Evolutionary conservation across 2,113 vertebrate species (phyloP).

Genomic region (Ciconia maguari): DNA sequence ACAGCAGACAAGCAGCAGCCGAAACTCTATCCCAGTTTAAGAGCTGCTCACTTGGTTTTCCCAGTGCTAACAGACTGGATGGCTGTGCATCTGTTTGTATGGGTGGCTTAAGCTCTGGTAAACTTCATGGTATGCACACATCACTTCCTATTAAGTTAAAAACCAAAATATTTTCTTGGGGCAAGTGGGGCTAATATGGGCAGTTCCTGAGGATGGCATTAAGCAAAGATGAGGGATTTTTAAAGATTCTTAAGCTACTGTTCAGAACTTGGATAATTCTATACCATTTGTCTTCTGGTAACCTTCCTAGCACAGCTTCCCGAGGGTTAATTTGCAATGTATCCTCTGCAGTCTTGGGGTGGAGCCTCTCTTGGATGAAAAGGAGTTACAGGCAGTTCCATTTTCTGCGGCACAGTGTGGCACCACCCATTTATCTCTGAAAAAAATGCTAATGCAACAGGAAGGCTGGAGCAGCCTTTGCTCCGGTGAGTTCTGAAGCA

Average conservation of each 20-base stretch:
- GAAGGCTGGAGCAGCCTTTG: not conserved
- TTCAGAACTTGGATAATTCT: not conserved
- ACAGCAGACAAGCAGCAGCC: not conserved
- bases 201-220: not conserved
- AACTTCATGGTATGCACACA: not conserved
- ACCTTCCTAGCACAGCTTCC: not conserved
- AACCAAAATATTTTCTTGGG: not conserved
- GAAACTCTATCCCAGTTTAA: not conserved
- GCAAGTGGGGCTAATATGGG: not conserved
- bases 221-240: not conserved
- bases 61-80: not conserved
- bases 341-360: not conserved
- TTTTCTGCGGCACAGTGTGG: not conserved
- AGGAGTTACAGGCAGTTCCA: not conserved
- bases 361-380: not conserved
- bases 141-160: not conserved
- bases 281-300: not conserved
- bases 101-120: not conserved
- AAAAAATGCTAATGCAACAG: not conserved
- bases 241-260: not conserved
- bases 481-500: not conserved
- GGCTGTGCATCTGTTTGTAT: not conserved
- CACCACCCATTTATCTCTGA: not conserved
- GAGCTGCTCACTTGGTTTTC: not conserved
- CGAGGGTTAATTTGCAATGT: not conserved